Conservation (phyloP, 2,113 vertebrate genomes). For the Tenrec ecaudatus region DNA sequence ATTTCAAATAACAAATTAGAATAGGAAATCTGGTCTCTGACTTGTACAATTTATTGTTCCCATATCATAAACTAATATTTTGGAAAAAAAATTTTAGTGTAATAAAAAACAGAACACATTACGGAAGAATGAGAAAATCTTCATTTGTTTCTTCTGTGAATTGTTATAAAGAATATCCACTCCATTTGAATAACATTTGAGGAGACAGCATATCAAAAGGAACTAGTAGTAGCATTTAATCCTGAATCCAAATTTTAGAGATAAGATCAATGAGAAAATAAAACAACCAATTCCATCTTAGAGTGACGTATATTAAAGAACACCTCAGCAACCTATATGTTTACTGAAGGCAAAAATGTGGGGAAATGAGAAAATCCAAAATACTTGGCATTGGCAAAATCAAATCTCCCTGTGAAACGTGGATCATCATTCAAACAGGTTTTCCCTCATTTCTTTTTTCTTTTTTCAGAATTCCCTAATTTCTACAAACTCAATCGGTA, state of each 20-base stretch:
- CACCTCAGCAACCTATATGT: constrained; percentile 67
- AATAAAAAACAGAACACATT: background rate
- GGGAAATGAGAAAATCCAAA: constrained; percentile 64
- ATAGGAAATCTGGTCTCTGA: background rate
- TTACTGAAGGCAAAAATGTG: constrained; percentile 44
- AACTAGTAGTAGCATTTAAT: constrained; percentile 40
- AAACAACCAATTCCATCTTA: constrained; percentile 24
- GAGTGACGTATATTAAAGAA: constrained; percentile 65
- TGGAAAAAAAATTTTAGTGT: background rate
- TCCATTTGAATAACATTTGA: constrained; percentile 44
- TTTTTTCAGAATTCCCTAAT: too few species aligned
- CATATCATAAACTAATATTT: background rate
- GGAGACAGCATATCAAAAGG: constrained; percentile 47
- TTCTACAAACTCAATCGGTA: constrained; percentile 30
- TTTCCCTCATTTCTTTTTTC: constrained; percentile 7
- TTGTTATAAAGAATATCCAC: constrained; percentile 1
- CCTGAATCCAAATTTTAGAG: constrained; percentile 33
- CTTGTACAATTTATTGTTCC: background rate
- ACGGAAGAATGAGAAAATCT: background rate
- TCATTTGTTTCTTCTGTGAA: background rate
- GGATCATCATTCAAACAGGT: constrained; percentile 21
- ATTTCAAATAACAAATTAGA: constrained; percentile 19
- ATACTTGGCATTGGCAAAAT: background rate
- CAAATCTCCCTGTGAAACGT: constrained; percentile 37
- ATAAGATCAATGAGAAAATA: constrained; percentile 58